Evolutionary conservation across 2,113 vertebrate species (phyloP), one percentile per base, ranked within the genome.

Genomic region (Scartelaos histophorus): DNA sequence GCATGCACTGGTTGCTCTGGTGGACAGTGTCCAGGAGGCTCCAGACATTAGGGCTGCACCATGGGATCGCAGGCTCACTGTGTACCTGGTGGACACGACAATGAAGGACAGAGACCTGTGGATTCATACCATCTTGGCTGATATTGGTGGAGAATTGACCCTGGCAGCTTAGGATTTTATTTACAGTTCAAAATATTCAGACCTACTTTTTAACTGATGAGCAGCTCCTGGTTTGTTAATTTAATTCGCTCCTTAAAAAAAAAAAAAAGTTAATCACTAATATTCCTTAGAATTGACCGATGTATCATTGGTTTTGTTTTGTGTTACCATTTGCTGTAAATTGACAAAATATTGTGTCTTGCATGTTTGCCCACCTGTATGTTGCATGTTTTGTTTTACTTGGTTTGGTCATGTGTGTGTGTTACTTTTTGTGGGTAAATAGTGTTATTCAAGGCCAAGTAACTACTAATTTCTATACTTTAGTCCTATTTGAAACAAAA

Each of bases 71-170:
- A 95, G 90, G 89, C 82, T 93, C 61, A 93, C 94, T 0, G 92
- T 95, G 60, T 98, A 95, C 72, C 93, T 99, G 2, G 96, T 97
- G 86, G 97, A 98, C 90, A 99, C 96, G 0, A 86, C 94, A 0
- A 35, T 90, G 73, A 92, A 95, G 53, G 90, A 95, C 34, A 92
- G 79, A 4, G 97, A 99, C 70, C 65, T 95, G 62, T 99, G 97
- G 97, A 94, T 99, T 89, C 96, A 98, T 88, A 94, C 93, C 79
- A 91, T 96, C 71, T 94, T 98, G 93, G 93, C 90, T 7, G 92
- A 96, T 24, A 93, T 95, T 67, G 84, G 90, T 62, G 72, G 87
- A 35, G 90, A 89, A 16, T 75, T 80, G 46, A 80, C 70, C 24
- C 82, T 64, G 1, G 67, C 83, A 24, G 47, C 71, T 0, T 91